Conservation (phyloP, 2,113 vertebrate species). For the Cynopterus brachyotis region DNA sequence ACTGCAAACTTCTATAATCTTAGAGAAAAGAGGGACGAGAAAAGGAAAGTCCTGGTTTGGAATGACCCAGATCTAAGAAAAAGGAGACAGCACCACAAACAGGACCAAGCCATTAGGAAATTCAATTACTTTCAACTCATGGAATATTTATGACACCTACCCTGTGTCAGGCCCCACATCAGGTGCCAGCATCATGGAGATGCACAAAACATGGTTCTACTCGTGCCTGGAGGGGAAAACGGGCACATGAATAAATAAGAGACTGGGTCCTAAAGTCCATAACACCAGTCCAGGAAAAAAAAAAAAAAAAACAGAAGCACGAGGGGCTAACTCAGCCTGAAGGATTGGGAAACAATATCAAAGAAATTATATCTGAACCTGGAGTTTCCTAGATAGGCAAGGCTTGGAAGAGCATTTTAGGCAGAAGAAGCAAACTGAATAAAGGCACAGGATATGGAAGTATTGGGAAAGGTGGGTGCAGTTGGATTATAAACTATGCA, state of each 20-base stretch:
- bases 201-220: neutral
- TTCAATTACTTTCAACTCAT: slow-evolving; percentile 70
- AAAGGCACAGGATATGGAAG: neutral
- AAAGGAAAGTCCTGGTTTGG: neutral
- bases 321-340: neutral
- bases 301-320: slow-evolving; percentile 32
- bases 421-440: neutral
- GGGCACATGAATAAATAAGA: slow-evolving; percentile 23
- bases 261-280: neutral
- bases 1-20: neutral
- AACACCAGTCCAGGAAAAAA: neutral
- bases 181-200: slow-evolving; percentile 39
- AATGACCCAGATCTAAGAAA: slow-evolving; percentile 50
- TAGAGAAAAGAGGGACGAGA: neutral
- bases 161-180: neutral
- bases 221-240: neutral
- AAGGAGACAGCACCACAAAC: neutral
- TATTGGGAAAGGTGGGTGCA: neutral
- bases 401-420: neutral
- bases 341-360: neutral
- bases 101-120: slow-evolving; percentile 47
- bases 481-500: neutral
- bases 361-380: neutral
- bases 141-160: slow-evolving; percentile 63
- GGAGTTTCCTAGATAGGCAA: neutral